phyloP scores from a whole-genome alignment of 2,797 vertebrate genomes.

The Hipposideros larvatus region DNA sequence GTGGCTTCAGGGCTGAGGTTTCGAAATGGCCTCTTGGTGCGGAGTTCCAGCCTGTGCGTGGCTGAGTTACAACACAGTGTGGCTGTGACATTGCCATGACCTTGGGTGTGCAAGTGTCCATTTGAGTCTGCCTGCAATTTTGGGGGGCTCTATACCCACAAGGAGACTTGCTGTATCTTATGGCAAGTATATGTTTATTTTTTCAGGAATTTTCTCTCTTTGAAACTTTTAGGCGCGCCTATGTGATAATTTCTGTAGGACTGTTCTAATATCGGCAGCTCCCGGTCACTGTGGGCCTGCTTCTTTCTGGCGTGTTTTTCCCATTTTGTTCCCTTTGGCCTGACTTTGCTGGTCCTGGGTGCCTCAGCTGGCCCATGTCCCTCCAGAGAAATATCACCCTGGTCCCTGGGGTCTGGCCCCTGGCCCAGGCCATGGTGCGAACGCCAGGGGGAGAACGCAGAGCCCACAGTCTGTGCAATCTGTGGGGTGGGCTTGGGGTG shows the following conservation, averaged over 20 bases:
- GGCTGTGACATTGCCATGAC: fast-evolving
- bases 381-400: fast-evolving
- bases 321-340: not conserved
- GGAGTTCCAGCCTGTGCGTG: fast-evolving
- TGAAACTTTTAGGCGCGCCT: fast-evolving
- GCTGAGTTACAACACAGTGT: not conserved
- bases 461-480: not conserved
- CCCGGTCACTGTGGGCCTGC: not conserved
- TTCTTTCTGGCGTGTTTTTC: not conserved
- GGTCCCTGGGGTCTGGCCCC: no score
- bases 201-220: not conserved
- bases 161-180: not conserved
- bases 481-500: not conserved
- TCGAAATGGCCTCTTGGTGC: no score
- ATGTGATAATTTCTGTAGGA: not conserved
- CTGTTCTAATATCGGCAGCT: no score
- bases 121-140: not conserved
- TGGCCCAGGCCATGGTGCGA: not conserved
- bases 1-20: not conserved
- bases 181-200: not conserved
- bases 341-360: not conserved
- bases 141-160: no score
- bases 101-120: fast-evolving
- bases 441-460: not conserved
- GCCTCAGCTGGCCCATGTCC: not conserved